These are phyloP conservation scores for Formica exsecta DNA, from an alignment of 1,140 invertebrate species.

Conservation along the genomic window DNA sequence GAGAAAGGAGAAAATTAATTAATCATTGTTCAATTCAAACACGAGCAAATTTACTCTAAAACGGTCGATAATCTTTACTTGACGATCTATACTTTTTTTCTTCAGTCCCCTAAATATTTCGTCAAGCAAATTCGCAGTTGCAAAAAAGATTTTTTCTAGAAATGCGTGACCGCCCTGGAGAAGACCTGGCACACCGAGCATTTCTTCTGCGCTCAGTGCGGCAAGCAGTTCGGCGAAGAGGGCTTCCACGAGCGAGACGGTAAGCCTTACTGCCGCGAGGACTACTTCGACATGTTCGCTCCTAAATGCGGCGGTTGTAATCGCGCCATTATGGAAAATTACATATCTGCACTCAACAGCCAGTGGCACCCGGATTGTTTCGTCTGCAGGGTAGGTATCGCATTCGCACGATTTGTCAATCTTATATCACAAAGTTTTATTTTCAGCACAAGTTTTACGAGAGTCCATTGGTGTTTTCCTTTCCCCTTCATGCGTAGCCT, in stretches of 20 bases:
- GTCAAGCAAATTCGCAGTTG: background rate
- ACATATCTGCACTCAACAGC: conserved; percentile 98
- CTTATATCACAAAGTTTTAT: background rate
- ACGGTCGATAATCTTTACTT: background rate
- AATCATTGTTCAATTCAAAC: background rate
- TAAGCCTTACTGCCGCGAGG: conserved; percentile 97
- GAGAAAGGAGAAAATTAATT: background rate
- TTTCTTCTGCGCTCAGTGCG: conserved; percentile 99
- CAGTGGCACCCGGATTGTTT: conserved; percentile 99
- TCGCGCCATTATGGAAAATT: conserved; percentile 99
- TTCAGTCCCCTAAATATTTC: background rate
- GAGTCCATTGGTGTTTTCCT: background rate
- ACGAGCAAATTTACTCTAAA: background rate
- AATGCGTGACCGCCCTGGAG: conserved; percentile 99
- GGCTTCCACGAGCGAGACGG: conserved; percentile 98
- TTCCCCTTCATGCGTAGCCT: background rate
- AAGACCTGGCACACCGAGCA: conserved; percentile 99
- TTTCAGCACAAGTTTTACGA: conserved; percentile 13
- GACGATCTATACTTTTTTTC: conserved; percentile 5
- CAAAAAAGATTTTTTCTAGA: conserved; percentile 88
- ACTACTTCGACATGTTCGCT: conserved; percentile 99
- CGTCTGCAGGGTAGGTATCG: conserved; percentile 97
- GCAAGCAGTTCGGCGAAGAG: conserved; percentile 98
- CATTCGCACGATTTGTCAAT: background rate
- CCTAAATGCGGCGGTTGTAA: conserved; percentile 99